phyloP scores from a whole-genome alignment of 2,113 vertebrate species.

The Tapirus terrestris region DNA sequence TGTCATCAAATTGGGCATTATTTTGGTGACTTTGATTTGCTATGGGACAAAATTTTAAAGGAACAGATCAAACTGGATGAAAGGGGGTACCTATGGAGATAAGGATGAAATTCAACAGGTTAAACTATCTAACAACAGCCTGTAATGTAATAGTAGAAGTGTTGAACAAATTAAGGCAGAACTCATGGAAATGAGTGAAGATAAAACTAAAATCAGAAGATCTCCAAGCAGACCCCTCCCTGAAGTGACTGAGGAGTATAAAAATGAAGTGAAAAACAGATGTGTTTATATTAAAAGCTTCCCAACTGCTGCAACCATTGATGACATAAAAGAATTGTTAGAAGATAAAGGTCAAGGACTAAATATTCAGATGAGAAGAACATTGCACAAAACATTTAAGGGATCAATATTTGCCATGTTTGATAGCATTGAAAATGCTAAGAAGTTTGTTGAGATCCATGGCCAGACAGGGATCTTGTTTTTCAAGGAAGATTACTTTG shows the following conservation, averaged over 20 bases:
- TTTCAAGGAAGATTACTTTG: constrained; percentile 95
- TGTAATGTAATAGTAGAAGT: constrained; percentile 88
- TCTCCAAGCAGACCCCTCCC: constrained; percentile 93
- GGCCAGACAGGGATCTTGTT: constrained; percentile 94
- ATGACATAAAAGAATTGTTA: constrained; percentile 97
- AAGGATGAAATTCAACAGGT: constrained; percentile 16
- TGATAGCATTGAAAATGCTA: constrained; percentile 93
- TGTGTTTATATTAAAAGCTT: constrained; percentile 99
- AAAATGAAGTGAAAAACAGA: constrained; percentile 94
- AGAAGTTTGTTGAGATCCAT: constrained; percentile 92
- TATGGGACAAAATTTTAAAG: background rate
- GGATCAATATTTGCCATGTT: constrained; percentile 97
- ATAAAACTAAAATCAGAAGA: constrained; percentile 96
- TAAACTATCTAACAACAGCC: constrained; percentile 90
- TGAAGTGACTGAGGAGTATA: constrained; percentile 96
- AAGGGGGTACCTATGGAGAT: background rate
- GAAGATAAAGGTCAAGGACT: constrained; percentile 92
- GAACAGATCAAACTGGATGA: background rate
- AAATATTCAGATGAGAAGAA: constrained; percentile 97
- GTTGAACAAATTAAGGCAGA: constrained; percentile 91
- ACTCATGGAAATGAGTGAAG: constrained; percentile 96
- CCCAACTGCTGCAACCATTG: constrained; percentile 93
- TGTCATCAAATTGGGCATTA: constrained; percentile 90
- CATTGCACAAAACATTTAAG: constrained; percentile 94
- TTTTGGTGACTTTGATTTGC: background rate